Percentiles rank a stretch among this genome's conserved stretches.
Conservation (phyloP, 1,140 invertebrate species). For the Potamilus streckersoni region DNA sequence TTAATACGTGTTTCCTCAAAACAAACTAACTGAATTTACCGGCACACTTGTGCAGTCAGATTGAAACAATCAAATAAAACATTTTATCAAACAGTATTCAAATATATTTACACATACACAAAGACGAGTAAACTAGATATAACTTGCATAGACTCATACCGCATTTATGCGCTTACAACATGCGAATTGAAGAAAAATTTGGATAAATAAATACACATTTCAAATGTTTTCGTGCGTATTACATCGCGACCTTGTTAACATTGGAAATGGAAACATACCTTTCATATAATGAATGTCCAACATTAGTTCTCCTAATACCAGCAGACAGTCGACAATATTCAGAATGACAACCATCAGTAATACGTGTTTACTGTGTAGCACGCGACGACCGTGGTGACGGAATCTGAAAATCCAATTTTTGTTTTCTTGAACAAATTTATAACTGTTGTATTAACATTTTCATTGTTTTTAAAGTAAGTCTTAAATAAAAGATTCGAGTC, state of each 20-base stretch:
- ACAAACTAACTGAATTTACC: no score
- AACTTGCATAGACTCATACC: not conserved
- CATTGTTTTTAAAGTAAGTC: no score
- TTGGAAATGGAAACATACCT: slow-evolving; percentile 22
- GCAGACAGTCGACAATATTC: slow-evolving; percentile 48
- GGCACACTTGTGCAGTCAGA: no score
- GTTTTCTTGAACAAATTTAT: no score
- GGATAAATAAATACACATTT: not conserved
- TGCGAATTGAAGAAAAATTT: not conserved
- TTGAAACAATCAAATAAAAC: no score
- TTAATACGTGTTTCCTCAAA: no score
- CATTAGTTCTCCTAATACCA: slow-evolving; percentile 49
- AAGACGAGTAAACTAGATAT: not conserved
- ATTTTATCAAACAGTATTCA: no score
- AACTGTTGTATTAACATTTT: no score
- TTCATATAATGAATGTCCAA: slow-evolving; percentile 49
- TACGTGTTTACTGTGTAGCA: slow-evolving; percentile 45
- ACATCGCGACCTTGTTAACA: not conserved
- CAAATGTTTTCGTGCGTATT: not conserved
- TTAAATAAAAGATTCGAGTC: no score
- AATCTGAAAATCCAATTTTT: slow-evolving; percentile 28
- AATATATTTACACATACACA: not conserved
- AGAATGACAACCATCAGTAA: slow-evolving; percentile 47
- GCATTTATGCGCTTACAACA: not conserved
- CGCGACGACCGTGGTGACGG: slow-evolving; percentile 32